Evolutionary conservation across 2,797 vertebrate genomes (phyloP).

Genomic region (Sphaeramia orbicularis): DNA sequence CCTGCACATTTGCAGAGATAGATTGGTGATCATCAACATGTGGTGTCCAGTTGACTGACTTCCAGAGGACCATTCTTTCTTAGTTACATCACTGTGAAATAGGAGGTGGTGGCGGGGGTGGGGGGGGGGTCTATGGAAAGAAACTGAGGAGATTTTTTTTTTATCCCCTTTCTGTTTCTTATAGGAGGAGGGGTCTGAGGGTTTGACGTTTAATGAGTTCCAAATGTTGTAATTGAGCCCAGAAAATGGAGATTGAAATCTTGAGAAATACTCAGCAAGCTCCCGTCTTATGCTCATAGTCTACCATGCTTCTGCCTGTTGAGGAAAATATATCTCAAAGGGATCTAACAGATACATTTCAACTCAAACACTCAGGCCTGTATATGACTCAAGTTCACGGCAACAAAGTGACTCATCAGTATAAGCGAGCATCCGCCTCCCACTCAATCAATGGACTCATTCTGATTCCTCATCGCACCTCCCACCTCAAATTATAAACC

Average conservation of each 20-base stretch:
- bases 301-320: constrained; percentile 35
- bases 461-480: constrained; percentile 20
- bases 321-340: constrained; percentile 62
- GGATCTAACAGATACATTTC: constrained; percentile 42
- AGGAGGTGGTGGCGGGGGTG: constrained; percentile 79
- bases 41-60: constrained; percentile 84
- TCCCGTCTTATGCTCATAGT: constrained; percentile 57
- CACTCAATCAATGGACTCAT: constrained; percentile 45
- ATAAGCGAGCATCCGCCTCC: constrained; percentile 32
- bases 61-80: constrained; percentile 86
- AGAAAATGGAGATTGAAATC: constrained; percentile 78
- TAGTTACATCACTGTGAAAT: constrained; percentile 86
- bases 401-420: constrained; percentile 53
- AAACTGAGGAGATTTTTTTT: constrained; percentile 79
- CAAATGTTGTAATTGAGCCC: constrained; percentile 87
- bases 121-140: constrained; percentile 86
- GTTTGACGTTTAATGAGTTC: constrained; percentile 86
- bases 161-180: constrained; percentile 80
- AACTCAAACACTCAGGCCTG: constrained; percentile 38
- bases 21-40: constrained; percentile 85
- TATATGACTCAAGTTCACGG: constrained; percentile 35
- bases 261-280: constrained; percentile 80
- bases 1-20: constrained; percentile 64
- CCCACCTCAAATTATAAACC: constrained; percentile 42
- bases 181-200: constrained; percentile 78